phyloP scores from a whole-genome alignment of 2,888 invertebrate genomes.

The Acanthoscelides obtectus region DNA sequence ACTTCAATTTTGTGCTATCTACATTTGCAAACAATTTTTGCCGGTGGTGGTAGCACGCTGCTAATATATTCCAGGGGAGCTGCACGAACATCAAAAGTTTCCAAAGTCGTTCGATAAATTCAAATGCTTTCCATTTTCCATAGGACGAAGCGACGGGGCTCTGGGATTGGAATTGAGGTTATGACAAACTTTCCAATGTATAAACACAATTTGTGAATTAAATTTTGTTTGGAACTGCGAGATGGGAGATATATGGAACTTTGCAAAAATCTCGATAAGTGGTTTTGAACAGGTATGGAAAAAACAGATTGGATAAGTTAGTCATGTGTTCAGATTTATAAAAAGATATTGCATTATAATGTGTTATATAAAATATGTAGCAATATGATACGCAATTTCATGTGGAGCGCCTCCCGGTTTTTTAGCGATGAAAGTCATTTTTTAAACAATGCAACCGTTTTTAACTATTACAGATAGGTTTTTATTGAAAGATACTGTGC shows the following conservation, averaged over 20 bases:
- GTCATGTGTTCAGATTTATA: background rate
- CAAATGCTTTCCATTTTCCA: background rate
- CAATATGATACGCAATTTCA: too few relatives aligned
- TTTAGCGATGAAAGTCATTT: too few relatives aligned
- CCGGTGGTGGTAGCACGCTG: background rate
- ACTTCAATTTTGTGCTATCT: background rate
- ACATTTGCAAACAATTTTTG: background rate
- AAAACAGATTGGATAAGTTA: background rate
- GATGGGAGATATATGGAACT: background rate
- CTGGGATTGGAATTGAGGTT: background rate
- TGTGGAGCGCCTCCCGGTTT: too few relatives aligned
- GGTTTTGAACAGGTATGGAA: background rate
- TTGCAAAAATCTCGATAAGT: background rate
- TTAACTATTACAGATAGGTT: too few relatives aligned
- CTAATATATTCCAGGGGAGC: background rate
- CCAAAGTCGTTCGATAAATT: conserved; percentile 2
- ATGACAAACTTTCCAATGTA: background rate
- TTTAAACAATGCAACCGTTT: too few relatives aligned
- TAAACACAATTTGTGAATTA: conserved; percentile 4
- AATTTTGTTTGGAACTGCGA: conserved; percentile 2
- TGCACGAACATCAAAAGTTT: background rate
- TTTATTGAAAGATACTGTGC: too few relatives aligned
- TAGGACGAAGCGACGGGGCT: background rate
- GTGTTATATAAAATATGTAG: background rate
- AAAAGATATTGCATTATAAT: background rate